Base-by-base conservation (phyloP, 2,113 vertebrate genomes). In the Podarcis muralis region DNA sequence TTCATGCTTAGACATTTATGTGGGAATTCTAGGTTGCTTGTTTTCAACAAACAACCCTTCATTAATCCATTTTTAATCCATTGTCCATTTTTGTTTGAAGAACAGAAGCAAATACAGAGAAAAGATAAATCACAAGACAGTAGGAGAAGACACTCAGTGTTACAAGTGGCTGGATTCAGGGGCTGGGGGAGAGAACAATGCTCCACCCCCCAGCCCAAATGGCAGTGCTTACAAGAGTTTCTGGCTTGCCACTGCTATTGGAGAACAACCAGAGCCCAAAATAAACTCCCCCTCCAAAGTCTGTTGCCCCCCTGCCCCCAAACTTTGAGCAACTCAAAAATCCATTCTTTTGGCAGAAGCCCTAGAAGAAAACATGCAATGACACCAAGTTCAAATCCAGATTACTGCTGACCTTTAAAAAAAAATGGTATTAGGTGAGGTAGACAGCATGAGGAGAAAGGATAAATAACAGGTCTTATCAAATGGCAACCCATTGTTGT, bases 91-190 rank as follows among this genome's bases (percentile, higher is more conserved):
- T 87, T 0, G 0, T 87, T 94, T 93, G 90, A 74, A 91, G 85
- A 92, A 89, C 89, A 90, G 37, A 86, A 78, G 87, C 91, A 79
- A 90, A 81, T 86, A 95, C 93, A 95, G 92, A 94, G 72, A 12
- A 92, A 92, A 92, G 93, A 93, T 93, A 87, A 89, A 37, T 85
- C 84, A 68, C 88, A 94, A 91, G 80, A 81, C 85, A 93, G 86
- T 92, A 88, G 87, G 88, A 92, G 93, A 95, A 92, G 88, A 89
- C 88, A 92, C 89, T 86, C 91, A 92, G 84, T 57, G 40, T 91
- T 88, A 90, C 84, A 83, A 79, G 85, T 76, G 27, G 27, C 83
- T 91, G 83, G 87, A 84, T 30, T 57, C 43, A 43, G 35, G 2
- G 6, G 3, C 5, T 4, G 7, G 87, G 82, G 93, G 4, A 7